Conservation (phyloP, 2,113 vertebrate genomes). For the Terrapene triunguis region DNA sequence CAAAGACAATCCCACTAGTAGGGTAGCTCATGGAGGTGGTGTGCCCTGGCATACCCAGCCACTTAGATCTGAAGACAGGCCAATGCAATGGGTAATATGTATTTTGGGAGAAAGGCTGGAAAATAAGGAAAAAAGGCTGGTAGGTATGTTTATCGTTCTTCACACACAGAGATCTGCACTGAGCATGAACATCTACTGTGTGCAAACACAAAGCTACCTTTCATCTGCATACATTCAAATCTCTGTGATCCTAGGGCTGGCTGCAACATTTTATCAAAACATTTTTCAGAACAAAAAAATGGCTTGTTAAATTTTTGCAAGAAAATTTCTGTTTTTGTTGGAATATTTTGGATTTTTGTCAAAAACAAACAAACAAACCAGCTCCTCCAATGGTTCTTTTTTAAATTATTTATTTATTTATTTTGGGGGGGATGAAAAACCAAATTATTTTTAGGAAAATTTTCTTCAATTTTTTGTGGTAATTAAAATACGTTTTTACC, state of each 20-base stretch:
- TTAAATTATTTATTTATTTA: no score
- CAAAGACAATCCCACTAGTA: not conserved
- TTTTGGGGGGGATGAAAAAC: not conserved
- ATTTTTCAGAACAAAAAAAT: not conserved
- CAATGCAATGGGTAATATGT: not conserved
- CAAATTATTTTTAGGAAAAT: not conserved
- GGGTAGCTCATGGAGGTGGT: constrained; percentile 6
- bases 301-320: not conserved
- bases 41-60: not conserved
- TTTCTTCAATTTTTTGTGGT: not conserved
- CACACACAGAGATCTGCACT: not conserved
- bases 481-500: not conserved
- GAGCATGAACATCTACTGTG: not conserved
- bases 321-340: not conserved
- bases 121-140: not conserved
- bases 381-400: not conserved
- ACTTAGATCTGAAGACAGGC: not conserved
- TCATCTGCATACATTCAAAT: not conserved
- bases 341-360: not conserved
- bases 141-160: rapidly evolving
- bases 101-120: constrained; percentile 52
- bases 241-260: not conserved
- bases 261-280: not conserved
- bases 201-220: not conserved
- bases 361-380: no score